Evolutionary conservation across 2,113 vertebrate species (phyloP).

Genomic region (Manacus vitellinus): DNA sequence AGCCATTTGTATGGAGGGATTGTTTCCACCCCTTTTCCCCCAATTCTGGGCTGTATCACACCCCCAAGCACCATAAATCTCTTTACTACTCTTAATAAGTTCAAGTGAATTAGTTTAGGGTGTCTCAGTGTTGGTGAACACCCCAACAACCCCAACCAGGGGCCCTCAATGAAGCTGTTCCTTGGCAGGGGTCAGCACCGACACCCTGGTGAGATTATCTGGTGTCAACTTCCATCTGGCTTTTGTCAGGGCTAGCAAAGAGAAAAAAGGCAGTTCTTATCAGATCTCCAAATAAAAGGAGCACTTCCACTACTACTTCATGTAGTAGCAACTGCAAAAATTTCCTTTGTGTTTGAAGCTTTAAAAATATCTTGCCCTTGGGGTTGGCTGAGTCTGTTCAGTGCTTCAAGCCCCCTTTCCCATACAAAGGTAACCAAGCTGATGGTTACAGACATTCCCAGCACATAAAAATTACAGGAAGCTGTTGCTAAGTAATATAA

Average conservation of each 20-base stretch:
- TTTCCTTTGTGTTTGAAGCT: constrained; percentile 49
- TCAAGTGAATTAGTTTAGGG: neutral
- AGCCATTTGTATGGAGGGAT: accelerated
- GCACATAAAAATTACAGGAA: constrained; percentile 66
- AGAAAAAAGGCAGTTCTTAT: constrained; percentile 26
- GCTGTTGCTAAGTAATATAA: constrained; percentile 71
- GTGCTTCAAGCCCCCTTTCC: constrained; percentile 14
- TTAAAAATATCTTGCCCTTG: constrained; percentile 63
- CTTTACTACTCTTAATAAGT: neutral
- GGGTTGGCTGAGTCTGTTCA: neutral
- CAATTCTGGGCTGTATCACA: neutral
- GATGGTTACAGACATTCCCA: constrained; percentile 59
- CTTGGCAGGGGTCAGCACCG: constrained; percentile 10
- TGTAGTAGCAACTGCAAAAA: constrained; percentile 41
- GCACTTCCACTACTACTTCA: constrained; percentile 16
- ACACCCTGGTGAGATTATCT: constrained; percentile 13
- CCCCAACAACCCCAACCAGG: neutral
- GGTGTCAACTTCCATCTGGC: constrained; percentile 61
- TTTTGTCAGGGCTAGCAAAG: constrained; percentile 9
- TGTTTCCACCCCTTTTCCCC: neutral
- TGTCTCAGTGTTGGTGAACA: neutral
- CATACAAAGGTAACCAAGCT: constrained; percentile 6
- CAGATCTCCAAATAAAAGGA: constrained; percentile 29
- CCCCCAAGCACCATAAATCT: neutral
- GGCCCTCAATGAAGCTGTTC: neutral